These are phyloP conservation scores for Plestiodon gilberti DNA, from an alignment of 2,113 vertebrate genomes.

Conservation along the genomic window DNA sequence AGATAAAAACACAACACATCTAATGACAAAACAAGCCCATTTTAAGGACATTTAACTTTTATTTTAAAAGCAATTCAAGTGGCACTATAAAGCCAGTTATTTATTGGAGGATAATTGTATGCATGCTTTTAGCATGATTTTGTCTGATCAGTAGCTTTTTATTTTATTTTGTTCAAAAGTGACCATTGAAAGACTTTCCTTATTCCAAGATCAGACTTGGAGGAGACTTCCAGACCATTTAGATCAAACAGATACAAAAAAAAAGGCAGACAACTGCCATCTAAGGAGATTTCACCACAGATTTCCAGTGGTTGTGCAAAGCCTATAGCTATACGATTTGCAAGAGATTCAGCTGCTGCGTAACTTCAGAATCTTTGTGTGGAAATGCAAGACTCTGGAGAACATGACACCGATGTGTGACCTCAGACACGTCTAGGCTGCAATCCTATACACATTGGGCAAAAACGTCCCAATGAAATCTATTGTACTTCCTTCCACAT, in stretches of 20 bases:
- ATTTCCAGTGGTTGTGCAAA: neutral
- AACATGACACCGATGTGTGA: neutral
- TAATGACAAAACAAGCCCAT: neutral
- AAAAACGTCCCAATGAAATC: neutral
- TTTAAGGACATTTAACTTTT: conserved; percentile 16
- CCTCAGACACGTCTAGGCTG: neutral
- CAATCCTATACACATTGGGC: neutral
- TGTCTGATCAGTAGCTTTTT: neutral
- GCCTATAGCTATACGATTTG: neutral
- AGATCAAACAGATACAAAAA: neutral
- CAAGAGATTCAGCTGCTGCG: neutral
- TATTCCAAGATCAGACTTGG: neutral
- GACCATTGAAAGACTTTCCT: neutral
- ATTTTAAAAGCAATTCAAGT: conserved; percentile 21
- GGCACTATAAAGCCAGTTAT: conserved; percentile 10
- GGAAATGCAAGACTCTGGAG: neutral
- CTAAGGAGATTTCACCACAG: neutral
- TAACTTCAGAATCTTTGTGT: neutral
- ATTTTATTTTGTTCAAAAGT: neutral
- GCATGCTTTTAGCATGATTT: neutral
- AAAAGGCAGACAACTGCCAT: neutral
- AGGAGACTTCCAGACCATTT: neutral
- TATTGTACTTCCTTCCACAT: neutral
- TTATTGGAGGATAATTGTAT: conserved; percentile 1
- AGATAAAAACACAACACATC: neutral